Evolutionary conservation across 2,888 invertebrate species (phyloP).

Genomic region (Acanthoscelides obtectus): DNA sequence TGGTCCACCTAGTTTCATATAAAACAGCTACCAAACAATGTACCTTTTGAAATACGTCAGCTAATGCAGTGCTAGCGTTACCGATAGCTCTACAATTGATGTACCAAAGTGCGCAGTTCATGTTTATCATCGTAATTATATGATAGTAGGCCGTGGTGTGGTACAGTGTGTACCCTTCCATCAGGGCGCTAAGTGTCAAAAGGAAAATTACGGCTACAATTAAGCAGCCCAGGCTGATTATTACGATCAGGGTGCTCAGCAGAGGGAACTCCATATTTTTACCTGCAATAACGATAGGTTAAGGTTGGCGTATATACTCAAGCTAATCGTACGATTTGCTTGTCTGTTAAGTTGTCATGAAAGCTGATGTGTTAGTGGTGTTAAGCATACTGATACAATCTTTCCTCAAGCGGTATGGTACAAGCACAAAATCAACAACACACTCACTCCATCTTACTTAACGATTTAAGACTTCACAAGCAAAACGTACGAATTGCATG

Average conservation of each 20-base stretch:
- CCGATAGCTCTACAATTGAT: constrained; percentile 65
- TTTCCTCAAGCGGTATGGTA: too few species aligned
- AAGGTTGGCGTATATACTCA: too few species aligned
- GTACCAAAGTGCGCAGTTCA: constrained; percentile 69
- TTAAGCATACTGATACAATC: too few species aligned
- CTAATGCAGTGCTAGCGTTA: constrained; percentile 50
- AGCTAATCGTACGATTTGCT: too few species aligned
- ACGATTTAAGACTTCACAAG: too few species aligned
- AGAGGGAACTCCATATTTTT: constrained; percentile 59
- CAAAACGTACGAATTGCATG: too few species aligned
- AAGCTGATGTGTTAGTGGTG: too few species aligned
- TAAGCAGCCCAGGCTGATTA: constrained; percentile 60
- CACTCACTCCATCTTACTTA: too few species aligned
- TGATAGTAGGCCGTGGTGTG: constrained; percentile 62
- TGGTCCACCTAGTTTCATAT: too few species aligned
- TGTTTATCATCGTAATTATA: constrained; percentile 66
- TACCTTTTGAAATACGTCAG: constrained; percentile 43
- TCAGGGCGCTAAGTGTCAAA: constrained; percentile 54
- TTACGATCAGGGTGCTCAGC: constrained; percentile 56
- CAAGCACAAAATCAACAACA: too few species aligned
- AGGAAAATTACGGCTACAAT: constrained; percentile 58
- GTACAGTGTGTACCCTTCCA: constrained; percentile 61
- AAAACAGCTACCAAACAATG: constrained; percentile 3
- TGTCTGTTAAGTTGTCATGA: too few species aligned
- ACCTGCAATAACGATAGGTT: constrained; percentile 50